Conservation (phyloP, 1,140 invertebrate species). For the Homarus americanus region DNA sequence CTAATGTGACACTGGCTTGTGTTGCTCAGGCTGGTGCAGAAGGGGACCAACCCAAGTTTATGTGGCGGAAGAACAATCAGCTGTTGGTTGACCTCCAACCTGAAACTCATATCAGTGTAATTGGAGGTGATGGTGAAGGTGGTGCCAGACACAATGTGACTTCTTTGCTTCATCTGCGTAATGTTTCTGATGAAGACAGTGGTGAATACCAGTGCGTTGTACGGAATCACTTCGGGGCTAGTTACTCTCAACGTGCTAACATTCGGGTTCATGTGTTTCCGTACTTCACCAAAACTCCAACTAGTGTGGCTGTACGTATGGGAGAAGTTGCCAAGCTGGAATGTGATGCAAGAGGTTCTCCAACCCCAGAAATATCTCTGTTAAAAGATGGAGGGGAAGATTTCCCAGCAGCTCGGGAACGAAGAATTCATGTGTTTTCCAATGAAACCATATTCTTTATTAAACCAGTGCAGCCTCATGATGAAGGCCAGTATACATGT, state of each 20-base stretch:
- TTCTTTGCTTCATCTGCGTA: conserved; percentile 85
- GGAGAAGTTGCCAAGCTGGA: conserved; percentile 92
- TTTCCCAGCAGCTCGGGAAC: conserved; percentile 95
- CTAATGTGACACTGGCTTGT: conserved; percentile 89
- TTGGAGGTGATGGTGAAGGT: conserved; percentile 54
- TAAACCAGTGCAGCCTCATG: conserved; percentile 89
- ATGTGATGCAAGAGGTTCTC: conserved; percentile 93
- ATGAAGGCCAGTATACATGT: conserved; percentile 96
- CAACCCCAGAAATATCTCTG: conserved; percentile 87
- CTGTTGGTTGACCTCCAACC: conserved; percentile 61
- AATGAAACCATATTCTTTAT: conserved; percentile 96
- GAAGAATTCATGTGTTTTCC: conserved; percentile 94
- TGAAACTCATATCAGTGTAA: conserved; percentile 49
- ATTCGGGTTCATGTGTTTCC: conserved; percentile 93
- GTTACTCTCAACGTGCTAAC: conserved; percentile 91
- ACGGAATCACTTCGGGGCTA: conserved; percentile 91
- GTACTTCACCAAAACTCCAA: conserved; percentile 90
- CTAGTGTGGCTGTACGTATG: conserved; percentile 89
- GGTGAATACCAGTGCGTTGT: conserved; percentile 96
- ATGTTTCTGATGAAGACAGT: conserved; percentile 87
- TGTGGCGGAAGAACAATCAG: conserved; percentile 72
- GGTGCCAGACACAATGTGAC: conserved; percentile 64
- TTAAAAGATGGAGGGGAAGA: conserved; percentile 96
- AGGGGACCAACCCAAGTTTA: conserved; percentile 80
- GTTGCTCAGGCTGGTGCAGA: conserved; percentile 84